phyloP scores from a whole-genome alignment of 2,888 invertebrate genomes.

The Sinhomidia bicolor region DNA sequence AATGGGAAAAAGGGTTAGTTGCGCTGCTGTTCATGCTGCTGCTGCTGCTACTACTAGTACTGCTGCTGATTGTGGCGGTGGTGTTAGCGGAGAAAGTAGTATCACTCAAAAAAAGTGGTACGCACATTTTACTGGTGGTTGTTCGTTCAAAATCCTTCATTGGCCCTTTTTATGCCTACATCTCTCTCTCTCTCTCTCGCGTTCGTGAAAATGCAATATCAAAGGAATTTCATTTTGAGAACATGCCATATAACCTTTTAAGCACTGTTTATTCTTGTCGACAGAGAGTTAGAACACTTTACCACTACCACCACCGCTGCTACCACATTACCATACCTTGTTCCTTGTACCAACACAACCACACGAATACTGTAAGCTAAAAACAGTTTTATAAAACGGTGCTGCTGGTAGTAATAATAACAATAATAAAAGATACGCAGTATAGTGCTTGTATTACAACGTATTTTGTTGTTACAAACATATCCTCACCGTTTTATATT shows the following conservation, averaged over 20 bases:
- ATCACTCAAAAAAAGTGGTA: constrained; percentile 17
- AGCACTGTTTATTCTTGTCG: constrained; percentile 80
- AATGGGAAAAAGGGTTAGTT: constrained; percentile 30
- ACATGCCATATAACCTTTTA: constrained; percentile 80
- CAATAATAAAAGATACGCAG: constrained; percentile 8
- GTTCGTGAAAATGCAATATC: constrained; percentile 80
- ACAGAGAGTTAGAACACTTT: constrained; percentile 56
- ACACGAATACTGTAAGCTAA: constrained; percentile 29
- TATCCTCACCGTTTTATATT: constrained; percentile 22
- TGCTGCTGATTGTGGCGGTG: constrained; percentile 16
- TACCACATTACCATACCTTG: constrained; percentile 37
- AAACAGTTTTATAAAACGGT: constrained; percentile 52
- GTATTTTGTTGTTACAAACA: constrained; percentile 46
- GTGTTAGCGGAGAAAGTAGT: constrained; percentile 10
- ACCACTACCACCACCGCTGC: constrained; percentile 73
- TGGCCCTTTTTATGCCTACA: constrained; percentile 70
- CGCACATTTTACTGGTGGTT: constrained; percentile 52
- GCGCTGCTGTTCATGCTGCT: too few relatives aligned
- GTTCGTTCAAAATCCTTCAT: constrained; percentile 72
- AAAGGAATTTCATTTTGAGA: constrained; percentile 81
- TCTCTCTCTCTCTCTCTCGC: too few relatives aligned
- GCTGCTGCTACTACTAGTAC: too few relatives aligned
- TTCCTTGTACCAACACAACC: constrained; percentile 24
- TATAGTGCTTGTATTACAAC: constrained; percentile 7
- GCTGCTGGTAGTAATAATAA: not conserved